Base-by-base conservation (phyloP, 2,797 vertebrate species). In the Saxicola maurus region DNA sequence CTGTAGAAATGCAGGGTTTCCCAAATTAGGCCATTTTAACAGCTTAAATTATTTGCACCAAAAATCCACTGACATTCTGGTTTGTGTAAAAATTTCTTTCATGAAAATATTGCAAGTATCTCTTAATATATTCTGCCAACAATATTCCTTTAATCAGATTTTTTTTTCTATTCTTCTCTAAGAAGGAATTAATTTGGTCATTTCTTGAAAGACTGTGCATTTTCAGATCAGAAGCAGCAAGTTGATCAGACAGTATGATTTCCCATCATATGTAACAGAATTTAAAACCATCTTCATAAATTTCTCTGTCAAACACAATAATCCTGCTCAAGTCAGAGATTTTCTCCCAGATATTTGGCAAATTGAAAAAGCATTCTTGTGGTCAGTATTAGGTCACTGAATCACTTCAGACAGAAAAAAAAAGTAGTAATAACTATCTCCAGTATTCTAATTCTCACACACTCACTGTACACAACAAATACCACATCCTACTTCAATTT, bases 341-440 rank as follows among this genome's bases (percentile, higher is more conserved):
- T 76, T 94, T 92, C 53, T 86, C 33, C 23, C 75, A 90, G 72
- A 80, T 61, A 49, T 82, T 53, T 90, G 78, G 77, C 31, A 82
- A 88, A 84, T 43, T 35, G 28, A 15, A 67, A 92, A 91, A 48
- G 20, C 49, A 82, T 95, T 90, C 48, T 48, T 92, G 91, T 91
- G 90, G 83, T 84, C 67, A 74, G 25, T 67, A 43, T 87, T 87
- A 90, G 76, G 42, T 77, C 74, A 88, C 10, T 74, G 64, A 92
- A 89, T 59, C 43, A 61, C 16, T 78, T 55, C 14, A 84, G 72
- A 80, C 30, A 42, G 13, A 21, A 23, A 56, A 23, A 27, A 27
- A 13, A 30, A 9, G 9, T 16, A 28, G 9, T 4, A 77, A n/a
- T 38, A 86, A 35, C 53, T 49, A 68, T 27, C 14, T 85, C 55